Conservation (phyloP, 2,797 vertebrate genomes). For the Eurystomus glaucurus region DNA sequence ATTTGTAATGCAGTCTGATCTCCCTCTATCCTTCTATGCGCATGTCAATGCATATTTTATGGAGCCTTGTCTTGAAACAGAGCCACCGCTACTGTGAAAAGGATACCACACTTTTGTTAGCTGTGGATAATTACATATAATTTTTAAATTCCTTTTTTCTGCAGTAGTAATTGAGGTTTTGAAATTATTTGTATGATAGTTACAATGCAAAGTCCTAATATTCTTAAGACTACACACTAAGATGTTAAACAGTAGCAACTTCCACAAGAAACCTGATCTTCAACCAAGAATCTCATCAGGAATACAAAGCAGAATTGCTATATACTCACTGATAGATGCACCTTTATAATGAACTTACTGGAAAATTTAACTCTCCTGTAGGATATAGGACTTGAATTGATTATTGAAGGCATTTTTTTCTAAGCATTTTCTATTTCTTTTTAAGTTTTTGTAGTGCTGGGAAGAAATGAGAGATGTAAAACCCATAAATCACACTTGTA, state of each 20-base stretch:
- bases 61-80: background rate
- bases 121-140: slow-evolving; percentile 15
- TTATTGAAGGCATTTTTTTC: background rate
- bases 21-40: background rate
- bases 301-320: slow-evolving; percentile 4
- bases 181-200: background rate
- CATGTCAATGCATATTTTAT: slow-evolving; percentile 27
- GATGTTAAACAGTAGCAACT: background rate
- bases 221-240: background rate
- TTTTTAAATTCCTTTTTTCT: background rate
- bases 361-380: background rate
- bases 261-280: slow-evolving; percentile 2
- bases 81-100: background rate
- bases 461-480: slow-evolving; percentile 20
- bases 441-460: background rate
- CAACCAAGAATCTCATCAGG: background rate
- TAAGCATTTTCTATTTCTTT: background rate
- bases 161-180: background rate
- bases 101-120: background rate
- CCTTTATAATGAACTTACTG: background rate
- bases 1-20: slow-evolving; percentile 57
- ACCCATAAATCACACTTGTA: background rate
- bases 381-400: background rate
- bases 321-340: background rate
- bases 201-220: background rate